Conservation (phyloP, 2,888 invertebrate species). For the Drosophila rubida region DNA sequence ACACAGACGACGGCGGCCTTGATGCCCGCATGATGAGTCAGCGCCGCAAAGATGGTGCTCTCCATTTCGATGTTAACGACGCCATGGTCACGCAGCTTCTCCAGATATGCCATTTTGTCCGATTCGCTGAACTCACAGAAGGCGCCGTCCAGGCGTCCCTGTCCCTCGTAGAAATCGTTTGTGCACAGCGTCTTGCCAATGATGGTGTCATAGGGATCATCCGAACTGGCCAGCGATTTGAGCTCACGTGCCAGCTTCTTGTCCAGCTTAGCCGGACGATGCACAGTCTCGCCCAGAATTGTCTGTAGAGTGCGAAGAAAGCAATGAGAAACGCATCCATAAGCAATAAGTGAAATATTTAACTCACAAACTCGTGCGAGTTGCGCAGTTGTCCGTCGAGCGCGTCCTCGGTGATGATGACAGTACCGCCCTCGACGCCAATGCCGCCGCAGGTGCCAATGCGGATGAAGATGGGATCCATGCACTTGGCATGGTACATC, state of each 20-base stretch:
- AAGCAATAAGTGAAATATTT: background rate
- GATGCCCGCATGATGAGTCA: slow-evolving; percentile 96
- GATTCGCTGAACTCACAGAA: slow-evolving; percentile 96
- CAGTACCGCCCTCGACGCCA: slow-evolving; percentile 96
- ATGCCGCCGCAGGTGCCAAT: slow-evolving; percentile 97
- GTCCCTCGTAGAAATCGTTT: slow-evolving; percentile 99
- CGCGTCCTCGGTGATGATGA: slow-evolving; percentile 96
- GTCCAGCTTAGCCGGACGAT: slow-evolving; percentile 94
- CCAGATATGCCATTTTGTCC: slow-evolving; percentile 96
- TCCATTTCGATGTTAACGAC: slow-evolving; percentile 99
- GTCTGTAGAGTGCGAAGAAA: slow-evolving; percentile 87
- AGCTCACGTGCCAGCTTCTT: slow-evolving; percentile 92
- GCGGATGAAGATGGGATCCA: slow-evolving; percentile 96
- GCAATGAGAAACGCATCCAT: background rate
- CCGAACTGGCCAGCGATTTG: slow-evolving; percentile 88
- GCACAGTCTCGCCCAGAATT: slow-evolving; percentile 92
- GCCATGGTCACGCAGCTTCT: slow-evolving; percentile 90
- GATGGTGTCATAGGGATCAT: slow-evolving; percentile 94
- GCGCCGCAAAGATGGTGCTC: slow-evolving; percentile 95
- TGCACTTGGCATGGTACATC: slow-evolving; percentile 95
- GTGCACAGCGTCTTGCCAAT: slow-evolving; percentile 98
- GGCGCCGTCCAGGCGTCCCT: slow-evolving; percentile 97
- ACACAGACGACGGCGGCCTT: slow-evolving; percentile 98
- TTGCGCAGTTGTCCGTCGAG: slow-evolving; percentile 94
- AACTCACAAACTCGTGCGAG: slow-evolving; percentile 92